Conservation (phyloP, 2,888 invertebrate genomes). For the Polydrusus cervinus region DNA sequence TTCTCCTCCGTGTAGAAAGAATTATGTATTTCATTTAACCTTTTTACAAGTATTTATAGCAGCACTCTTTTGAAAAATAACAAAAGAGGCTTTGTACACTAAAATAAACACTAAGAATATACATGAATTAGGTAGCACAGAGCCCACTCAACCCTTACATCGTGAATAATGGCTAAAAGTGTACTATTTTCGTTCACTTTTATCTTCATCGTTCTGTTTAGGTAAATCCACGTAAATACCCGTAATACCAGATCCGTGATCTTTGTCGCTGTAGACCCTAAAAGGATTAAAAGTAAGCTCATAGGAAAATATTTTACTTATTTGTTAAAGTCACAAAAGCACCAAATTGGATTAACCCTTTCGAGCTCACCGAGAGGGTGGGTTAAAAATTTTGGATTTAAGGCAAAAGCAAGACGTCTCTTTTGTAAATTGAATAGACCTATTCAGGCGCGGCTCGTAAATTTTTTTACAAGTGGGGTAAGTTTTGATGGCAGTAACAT, state of each 20-base stretch:
- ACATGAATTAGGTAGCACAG: slow-evolving; percentile 23
- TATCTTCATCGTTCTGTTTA: slow-evolving; percentile 48
- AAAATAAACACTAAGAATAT: slow-evolving; percentile 41
- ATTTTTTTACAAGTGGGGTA: too few relatives aligned
- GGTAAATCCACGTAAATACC: slow-evolving; percentile 52
- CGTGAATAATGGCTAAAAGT: slow-evolving; percentile 43
- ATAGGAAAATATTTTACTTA: slow-evolving; percentile 54
- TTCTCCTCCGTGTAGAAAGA: too few relatives aligned
- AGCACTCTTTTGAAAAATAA: neutral
- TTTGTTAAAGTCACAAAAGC: slow-evolving; percentile 53
- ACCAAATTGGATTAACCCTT: slow-evolving; percentile 51
- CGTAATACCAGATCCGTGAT: slow-evolving; percentile 49
- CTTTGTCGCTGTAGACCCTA: slow-evolving; percentile 45
- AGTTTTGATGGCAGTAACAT: too few relatives aligned
- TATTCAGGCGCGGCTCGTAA: too few relatives aligned
- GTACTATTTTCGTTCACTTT: slow-evolving; percentile 46
- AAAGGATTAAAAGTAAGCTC: slow-evolving; percentile 52
- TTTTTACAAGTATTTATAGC: neutral
- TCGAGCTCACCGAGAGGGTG: slow-evolving; percentile 17
- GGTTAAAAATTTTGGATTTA: slow-evolving; percentile 25
- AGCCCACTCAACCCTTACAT: slow-evolving; percentile 45
- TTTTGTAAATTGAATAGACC: neutral
- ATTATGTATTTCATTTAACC: neutral
- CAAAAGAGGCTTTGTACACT: slow-evolving; percentile 30
- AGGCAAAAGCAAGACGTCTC: neutral